Evolutionary conservation across 2,888 invertebrate genomes (phyloP), one percentile per base, ranked within the genome.

Genomic region (Trisateles emortualis): DNA sequence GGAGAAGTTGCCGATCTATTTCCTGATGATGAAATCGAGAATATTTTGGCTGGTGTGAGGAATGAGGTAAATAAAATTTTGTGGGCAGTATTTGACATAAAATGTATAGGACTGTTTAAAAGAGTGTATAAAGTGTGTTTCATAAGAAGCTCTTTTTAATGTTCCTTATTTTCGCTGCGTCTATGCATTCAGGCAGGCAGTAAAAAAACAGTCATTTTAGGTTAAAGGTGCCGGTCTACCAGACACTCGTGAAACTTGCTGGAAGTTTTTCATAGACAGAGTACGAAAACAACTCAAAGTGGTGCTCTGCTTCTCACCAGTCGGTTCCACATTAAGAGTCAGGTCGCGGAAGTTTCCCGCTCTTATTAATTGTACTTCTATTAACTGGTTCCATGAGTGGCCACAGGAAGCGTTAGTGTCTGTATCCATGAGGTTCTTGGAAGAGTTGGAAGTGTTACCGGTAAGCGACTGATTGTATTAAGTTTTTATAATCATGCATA

Each of bases 361-460:
- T 6, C 95, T 99, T 59, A 97, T 98, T 64, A 99, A 98, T 88
- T 98, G 98, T 76, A 98, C 99, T 4, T 96, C 97, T 46, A 98
- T 99, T 64, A 98, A 99, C 85, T 99, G 99, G 99, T 99, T 99
- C 89, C 99, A 99, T 81, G 99, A 99, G 86, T 99, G 99, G 99
- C 99, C 99, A 1, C 98, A 98, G 90, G 98, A 99, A 87, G 99
- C 99, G 49, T 93, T 99, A 52, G 96, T 98, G 56, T 98, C 98
- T 5, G 99, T 99, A 8, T 97, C 98, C 14, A 95, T 96, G 88
- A 95, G 96, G 70, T 99, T 99, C 86, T 91, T 99, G 56, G 95
- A 96, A 76, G 96, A 97, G 72, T 90, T 97, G 6, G 94, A 95
- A 63, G 96, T 96, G 49, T 90, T 98, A 38, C 96, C 97, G 17